Conservation (phyloP, 2,888 invertebrate genomes). For the Stomorhina lunata region DNA sequence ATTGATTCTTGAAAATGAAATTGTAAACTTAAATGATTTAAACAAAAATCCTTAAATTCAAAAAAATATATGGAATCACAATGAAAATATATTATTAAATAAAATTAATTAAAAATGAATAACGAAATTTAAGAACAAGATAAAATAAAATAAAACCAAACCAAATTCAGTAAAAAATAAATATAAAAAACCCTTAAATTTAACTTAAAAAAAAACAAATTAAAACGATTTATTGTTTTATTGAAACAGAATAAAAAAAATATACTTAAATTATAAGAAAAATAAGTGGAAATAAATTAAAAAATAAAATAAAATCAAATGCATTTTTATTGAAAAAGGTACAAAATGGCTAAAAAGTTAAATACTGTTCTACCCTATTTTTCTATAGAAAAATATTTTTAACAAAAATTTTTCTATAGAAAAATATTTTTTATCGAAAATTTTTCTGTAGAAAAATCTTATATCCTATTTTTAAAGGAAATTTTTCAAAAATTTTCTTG, state of each 20-base stretch:
- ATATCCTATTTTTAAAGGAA: too few relatives aligned
- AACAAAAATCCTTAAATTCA: conserved; percentile 21
- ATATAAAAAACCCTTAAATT: conserved; percentile 29
- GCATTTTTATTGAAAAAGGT: background rate
- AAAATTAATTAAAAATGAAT: background rate
- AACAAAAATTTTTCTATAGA: too few relatives aligned
- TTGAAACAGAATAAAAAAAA: conserved; percentile 36
- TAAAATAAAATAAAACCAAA: conserved; percentile 19
- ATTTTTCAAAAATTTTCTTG: too few relatives aligned
- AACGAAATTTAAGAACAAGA: background rate
- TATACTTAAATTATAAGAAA: conserved; percentile 59
- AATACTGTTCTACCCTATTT: too few relatives aligned
- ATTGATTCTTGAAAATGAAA: conserved; percentile 48
- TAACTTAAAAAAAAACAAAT: conserved; percentile 42
- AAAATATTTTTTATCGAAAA: too few relatives aligned
- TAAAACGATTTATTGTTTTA: conserved; percentile 66
- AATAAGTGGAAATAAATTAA: conserved; percentile 65
- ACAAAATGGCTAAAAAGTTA: too few relatives aligned
- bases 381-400: too few relatives aligned
- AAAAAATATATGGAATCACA: conserved; percentile 48
- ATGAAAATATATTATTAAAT: conserved; percentile 31
- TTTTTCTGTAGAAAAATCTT: too few relatives aligned
- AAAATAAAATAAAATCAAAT: conserved; percentile 29
- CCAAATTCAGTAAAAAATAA: conserved; percentile 19
- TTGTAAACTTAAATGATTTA: conserved; percentile 51